A percentile compares a stretch with the other conserved stretches of the same genome.
These are phyloP conservation scores for Eriosoma lanigerum DNA, from an alignment of 1,140 invertebrate genomes.

Conservation along the genomic window DNA sequence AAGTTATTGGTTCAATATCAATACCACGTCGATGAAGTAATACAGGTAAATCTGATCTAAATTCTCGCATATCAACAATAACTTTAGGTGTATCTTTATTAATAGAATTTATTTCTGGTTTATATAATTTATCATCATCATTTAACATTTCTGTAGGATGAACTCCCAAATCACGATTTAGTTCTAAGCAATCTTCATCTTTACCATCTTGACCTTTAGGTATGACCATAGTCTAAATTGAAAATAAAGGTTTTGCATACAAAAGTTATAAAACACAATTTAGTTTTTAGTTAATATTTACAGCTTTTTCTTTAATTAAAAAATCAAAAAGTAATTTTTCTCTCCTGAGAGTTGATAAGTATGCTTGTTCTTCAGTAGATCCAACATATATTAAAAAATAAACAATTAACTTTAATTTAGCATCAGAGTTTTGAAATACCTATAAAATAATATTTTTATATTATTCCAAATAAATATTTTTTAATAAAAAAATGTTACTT, in stretches of 20 bases:
- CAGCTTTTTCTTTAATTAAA: conserved; percentile 87
- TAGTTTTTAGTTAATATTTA: conserved; percentile 60
- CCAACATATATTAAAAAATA: conserved; percentile 87
- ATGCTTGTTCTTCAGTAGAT: conserved; percentile 94
- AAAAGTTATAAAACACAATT: not conserved
- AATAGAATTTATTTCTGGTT: conserved; percentile 65
- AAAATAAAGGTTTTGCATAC: conserved; percentile 22
- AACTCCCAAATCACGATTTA: conserved; percentile 61
- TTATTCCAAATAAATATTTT: not conserved
- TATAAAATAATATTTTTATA: conserved; percentile 59
- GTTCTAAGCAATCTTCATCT: conserved; percentile 69
- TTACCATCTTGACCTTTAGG: conserved; percentile 89
- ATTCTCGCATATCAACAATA: conserved; percentile 98
- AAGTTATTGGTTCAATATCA: conserved; percentile 88
- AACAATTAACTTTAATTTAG: conserved; percentile 67
- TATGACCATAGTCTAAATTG: conserved; percentile 81
- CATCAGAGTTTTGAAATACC: conserved; percentile 69
- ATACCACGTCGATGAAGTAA: conserved; percentile 91
- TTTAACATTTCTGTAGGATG: conserved; percentile 57
- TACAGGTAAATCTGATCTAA: conserved; percentile 92
- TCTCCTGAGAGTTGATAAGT: conserved; percentile 81
- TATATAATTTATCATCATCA: conserved; percentile 61
- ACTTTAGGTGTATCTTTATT: conserved; percentile 64
- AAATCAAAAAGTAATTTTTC: conserved; percentile 95
- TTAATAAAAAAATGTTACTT: conserved; percentile 62